phyloP scores from a whole-genome alignment of 2,888 invertebrate genomes.

The Rhingia campestris region DNA sequence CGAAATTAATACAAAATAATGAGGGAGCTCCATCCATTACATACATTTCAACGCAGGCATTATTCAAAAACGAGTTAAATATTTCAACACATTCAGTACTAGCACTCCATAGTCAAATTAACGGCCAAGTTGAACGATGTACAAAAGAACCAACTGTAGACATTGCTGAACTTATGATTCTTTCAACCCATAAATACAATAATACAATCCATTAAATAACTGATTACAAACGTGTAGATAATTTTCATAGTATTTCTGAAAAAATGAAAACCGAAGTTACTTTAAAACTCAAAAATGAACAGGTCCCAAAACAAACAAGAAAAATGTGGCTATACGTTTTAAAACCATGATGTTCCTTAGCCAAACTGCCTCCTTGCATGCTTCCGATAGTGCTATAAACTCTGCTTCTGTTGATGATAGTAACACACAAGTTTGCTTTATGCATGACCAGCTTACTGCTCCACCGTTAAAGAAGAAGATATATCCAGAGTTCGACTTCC shows the following conservation, averaged over 20 bases:
- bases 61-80: slow-evolving; percentile 21
- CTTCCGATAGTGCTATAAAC: too few species aligned
- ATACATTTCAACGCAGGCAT: slow-evolving; percentile 9
- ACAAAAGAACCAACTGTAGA: not conserved
- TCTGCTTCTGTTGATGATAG: too few species aligned
- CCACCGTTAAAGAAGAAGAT: too few species aligned
- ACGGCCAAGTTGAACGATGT: slow-evolving; percentile 24
- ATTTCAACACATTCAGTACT: slow-evolving; percentile 20
- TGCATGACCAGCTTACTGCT: too few species aligned
- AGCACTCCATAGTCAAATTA: slow-evolving; percentile 36
- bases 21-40: too few species aligned
- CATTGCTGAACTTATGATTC: slow-evolving; percentile 19
- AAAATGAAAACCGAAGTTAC: slow-evolving; percentile 16
- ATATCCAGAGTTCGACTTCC: too few species aligned
- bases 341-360: too few species aligned
- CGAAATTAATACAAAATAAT: too few species aligned
- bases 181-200: slow-evolving; percentile 21
- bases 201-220: slow-evolving; percentile 30
- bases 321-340: too few species aligned
- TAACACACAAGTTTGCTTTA: too few species aligned
- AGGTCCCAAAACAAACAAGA: slow-evolving; percentile 11
- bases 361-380: too few species aligned
- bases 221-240: slow-evolving; percentile 11
- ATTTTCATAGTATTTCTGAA: slow-evolving; percentile 21
- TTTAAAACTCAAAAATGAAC: slow-evolving; percentile 19